A percentile compares a stretch with the other conserved stretches of the same genome.
phyloP scores from a whole-genome alignment of 2,797 vertebrate genomes.

The Xerus rutilus region DNA sequence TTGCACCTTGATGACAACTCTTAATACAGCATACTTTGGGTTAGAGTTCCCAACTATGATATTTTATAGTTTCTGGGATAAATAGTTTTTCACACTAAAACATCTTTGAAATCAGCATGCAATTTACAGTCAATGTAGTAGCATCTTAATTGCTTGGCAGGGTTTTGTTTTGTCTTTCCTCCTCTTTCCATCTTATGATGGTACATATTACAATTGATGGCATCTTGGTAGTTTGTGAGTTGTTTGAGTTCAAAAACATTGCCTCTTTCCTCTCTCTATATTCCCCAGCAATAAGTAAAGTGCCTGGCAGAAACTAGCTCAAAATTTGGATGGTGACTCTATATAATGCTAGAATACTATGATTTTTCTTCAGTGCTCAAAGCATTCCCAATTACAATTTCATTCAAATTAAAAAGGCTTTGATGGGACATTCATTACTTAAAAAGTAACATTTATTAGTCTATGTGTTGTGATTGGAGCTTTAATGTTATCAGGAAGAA shows the following conservation, averaged over 20 bases:
- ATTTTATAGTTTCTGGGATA: constrained; percentile 30
- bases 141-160: constrained; percentile 10
- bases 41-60: neutral
- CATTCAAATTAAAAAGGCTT: constrained; percentile 83
- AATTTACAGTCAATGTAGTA: neutral
- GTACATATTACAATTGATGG: neutral
- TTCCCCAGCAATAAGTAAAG: neutral
- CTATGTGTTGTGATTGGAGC: constrained; percentile 85
- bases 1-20: neutral
- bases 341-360: neutral
- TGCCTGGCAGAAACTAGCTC: neutral
- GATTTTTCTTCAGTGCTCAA: constrained; percentile 41
- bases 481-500: constrained; percentile 86
- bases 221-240: neutral
- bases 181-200: neutral
- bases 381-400: constrained; percentile 82
- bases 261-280: neutral
- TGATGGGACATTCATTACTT: constrained; percentile 87
- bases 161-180: neutral
- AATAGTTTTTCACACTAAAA: constrained; percentile 8
- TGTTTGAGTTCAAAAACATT: neutral
- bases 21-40: neutral
- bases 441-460: constrained; percentile 89
- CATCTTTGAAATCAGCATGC: constrained; percentile 8
- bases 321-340: neutral